Evolutionary conservation across 2,888 invertebrate species (phyloP).

Genomic region (Ceriagrion tenellum): DNA sequence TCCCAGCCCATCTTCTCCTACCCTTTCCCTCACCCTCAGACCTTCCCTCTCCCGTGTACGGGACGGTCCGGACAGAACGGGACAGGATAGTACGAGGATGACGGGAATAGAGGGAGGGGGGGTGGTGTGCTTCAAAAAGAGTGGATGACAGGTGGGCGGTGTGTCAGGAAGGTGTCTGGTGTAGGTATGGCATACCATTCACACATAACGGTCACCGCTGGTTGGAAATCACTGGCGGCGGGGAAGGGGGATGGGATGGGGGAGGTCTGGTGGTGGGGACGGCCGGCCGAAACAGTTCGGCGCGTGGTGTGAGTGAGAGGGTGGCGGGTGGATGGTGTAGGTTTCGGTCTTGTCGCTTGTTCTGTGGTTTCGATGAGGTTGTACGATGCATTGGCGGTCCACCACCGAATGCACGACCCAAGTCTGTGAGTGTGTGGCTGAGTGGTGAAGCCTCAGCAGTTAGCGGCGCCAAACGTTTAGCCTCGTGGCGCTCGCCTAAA

Average conservation of each 20-base stretch:
- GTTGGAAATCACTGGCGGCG: background rate
- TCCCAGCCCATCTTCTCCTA: background rate
- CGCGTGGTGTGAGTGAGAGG: background rate
- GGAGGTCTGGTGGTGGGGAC: background rate
- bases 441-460: background rate
- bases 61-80: background rate
- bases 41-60: background rate
- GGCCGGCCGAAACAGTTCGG: background rate
- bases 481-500: background rate
- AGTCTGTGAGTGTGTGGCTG: background rate
- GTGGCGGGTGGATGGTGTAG: background rate
- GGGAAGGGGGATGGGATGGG: background rate
- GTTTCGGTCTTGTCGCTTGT: conserved; percentile 45
- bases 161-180: background rate
- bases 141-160: background rate
- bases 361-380: conserved; percentile 49
- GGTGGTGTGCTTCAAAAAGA: background rate
- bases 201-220: conserved; percentile 1
- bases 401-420: conserved; percentile 50
- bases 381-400: conserved; percentile 56
- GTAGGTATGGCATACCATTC: background rate
- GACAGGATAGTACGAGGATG: background rate
- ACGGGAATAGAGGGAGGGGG: too few relatives aligned
- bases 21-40: background rate
- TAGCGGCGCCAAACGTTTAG: background rate